These are phyloP conservation scores for Apostichopus leukothele DNA, from an alignment of 53 echinoderm and acorn worm genomes.

Conservation along the genomic window DNA sequence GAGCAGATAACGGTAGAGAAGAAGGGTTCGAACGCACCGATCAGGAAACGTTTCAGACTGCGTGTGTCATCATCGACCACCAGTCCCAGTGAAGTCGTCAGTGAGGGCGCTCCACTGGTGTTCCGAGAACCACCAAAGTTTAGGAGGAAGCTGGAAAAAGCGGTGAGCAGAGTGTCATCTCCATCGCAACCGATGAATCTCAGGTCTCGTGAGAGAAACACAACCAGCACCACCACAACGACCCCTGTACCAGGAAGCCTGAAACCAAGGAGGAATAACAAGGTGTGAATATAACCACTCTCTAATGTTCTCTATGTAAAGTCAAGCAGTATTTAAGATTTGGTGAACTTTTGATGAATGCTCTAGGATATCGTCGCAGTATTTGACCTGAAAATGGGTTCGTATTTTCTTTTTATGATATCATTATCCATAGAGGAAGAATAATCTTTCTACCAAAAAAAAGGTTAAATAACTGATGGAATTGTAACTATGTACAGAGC, in stretches of 20 bases:
- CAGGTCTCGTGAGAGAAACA: slow-evolving; percentile 5
- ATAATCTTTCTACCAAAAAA: no score
- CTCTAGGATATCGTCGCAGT: no score
- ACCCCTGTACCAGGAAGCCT: neutral
- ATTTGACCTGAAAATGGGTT: no score
- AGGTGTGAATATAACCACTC: neutral
- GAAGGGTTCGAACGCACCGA: slow-evolving; percentile 43
- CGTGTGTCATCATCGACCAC: neutral
- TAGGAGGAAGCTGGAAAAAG: slow-evolving; percentile 32
- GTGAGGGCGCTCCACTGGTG: neutral
- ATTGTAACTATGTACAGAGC: no score
- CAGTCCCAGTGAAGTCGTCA: neutral
- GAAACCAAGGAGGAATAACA: neutral
- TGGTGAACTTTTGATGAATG: no score
- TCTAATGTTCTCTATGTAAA: no score
- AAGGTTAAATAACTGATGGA: no score
- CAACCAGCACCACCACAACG: neutral
- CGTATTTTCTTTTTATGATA: no score
- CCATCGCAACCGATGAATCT: slow-evolving; percentile 1
- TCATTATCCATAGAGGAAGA: no score
- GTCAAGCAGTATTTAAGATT: no score
- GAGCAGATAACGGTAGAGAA: slow-evolving; percentile 46
- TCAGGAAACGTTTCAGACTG: slow-evolving; percentile 39
- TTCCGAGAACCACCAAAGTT: slow-evolving; percentile 39
- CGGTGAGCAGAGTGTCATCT: neutral